Base-by-base conservation (phyloP, 1,140 invertebrate genomes). In the Drosophila quadrilineata region DNA sequence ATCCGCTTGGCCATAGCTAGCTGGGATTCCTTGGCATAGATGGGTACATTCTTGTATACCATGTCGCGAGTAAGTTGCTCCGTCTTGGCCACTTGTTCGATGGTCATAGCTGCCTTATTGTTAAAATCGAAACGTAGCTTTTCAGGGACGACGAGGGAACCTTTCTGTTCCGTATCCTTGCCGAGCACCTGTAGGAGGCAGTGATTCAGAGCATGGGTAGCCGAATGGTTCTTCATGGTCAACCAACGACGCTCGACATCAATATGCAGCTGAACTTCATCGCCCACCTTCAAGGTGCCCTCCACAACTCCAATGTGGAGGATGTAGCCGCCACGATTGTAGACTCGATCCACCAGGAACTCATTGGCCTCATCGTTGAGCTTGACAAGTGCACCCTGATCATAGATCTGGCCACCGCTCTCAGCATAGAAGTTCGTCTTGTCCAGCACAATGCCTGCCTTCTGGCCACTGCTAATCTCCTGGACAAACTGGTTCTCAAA, bases 211-310 rank as follows among this genome's bases (percentile, higher is more conserved):
- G 98, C 94, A 91, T 99, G 99, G 0, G 99, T 99, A 17, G 97
- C 99, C 16, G 98, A 99, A 86, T 99, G 99, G 91, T 99, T 99
- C 82, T 96, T 98, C 99, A 99, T 99, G 16, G 99, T 92, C 3
- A 96, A 90, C 72, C 95, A 92, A 87, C 98, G 92, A 58, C 98
- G 92, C 71, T 94, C 92, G 48, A 93, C 93, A 90, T 99, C 98
- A 60, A 99, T 92, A 63, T 95, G 92, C 9, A 98, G 90, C 49
- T 93, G 91, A 5, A 99, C 91, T 85, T 93, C 93, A 91, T 99
- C 98, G 2, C 98, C 98, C 46, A 98, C 94, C 82, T 92, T 93
- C 6, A 99, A 89, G 0, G 89, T 92, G 12, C 98, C 98, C 91
- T 97, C 96, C 36, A 96, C 92, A 71, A 93, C 93, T 21, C 98